Percentiles rank a stretch among this genome's conserved stretches.
Evolutionary conservation across 2,113 vertebrate species (phyloP).

Genomic region (Coregonus clupeaformis): DNA sequence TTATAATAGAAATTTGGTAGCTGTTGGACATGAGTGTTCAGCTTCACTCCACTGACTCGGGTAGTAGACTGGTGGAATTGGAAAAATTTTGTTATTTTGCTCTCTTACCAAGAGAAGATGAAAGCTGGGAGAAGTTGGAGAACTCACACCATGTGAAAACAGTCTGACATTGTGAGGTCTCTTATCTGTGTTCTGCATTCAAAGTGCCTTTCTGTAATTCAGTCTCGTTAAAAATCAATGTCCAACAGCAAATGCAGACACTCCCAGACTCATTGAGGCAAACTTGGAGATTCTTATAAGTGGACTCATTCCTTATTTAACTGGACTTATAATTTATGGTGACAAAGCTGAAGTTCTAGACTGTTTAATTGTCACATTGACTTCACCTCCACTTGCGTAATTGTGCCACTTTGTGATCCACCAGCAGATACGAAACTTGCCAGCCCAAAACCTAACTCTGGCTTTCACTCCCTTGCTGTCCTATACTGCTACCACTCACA

Average conservation of each 20-base stretch:
- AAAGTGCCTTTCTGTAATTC: conserved; percentile 1
- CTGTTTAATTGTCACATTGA: too few species aligned
- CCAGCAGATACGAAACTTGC: too few species aligned
- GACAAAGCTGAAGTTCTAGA: too few species aligned
- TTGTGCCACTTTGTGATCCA: too few species aligned
- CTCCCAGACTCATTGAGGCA: background rate
- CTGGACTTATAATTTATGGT: too few species aligned
- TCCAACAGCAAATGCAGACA: background rate
- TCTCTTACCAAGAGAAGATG: background rate
- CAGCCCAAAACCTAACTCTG: too few species aligned
- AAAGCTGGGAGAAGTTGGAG: background rate
- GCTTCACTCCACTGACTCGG: background rate
- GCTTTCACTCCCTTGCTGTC: too few species aligned
- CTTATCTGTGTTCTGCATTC: background rate
- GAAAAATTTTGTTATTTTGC: background rate
- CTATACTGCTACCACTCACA: too few species aligned
- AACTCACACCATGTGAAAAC: background rate
- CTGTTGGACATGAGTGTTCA: background rate
- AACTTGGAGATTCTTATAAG: too few species aligned
- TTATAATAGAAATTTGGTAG: background rate
- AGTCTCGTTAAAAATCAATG: background rate
- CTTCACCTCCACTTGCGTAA: too few species aligned
- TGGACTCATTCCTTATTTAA: too few species aligned
- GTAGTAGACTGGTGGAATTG: conserved; percentile 3
- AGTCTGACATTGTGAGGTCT: background rate